These are phyloP conservation scores for Cyrtonyx montezumae DNA, from an alignment of 2,113 vertebrate genomes.

Conservation along the genomic window DNA sequence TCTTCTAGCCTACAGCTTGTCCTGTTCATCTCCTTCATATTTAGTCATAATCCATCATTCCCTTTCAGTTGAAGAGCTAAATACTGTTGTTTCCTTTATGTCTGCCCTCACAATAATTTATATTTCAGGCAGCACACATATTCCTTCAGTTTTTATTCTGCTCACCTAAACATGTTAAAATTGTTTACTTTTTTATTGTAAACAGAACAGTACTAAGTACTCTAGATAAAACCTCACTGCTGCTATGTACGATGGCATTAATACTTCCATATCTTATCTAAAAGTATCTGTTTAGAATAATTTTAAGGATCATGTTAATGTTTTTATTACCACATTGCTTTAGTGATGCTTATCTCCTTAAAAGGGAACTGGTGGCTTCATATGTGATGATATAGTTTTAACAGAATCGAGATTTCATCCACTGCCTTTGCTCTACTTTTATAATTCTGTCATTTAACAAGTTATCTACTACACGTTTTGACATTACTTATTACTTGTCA, in stretches of 20 bases:
- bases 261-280: slow-evolving; percentile 60
- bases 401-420: neutral
- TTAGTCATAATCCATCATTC: neutral
- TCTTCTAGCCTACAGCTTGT: neutral
- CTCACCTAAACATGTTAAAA: slow-evolving; percentile 33
- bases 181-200: slow-evolving; percentile 21
- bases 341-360: slow-evolving; percentile 37
- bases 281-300: slow-evolving; percentile 61
- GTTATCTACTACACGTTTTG: neutral
- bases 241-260: neutral
- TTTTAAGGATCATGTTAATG: neutral
- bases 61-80: neutral
- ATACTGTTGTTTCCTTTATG: neutral
- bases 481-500: neutral
- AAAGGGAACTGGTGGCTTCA: slow-evolving; percentile 17
- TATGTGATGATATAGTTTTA: neutral
- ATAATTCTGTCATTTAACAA: neutral
- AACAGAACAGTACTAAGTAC: neutral
- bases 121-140: neutral
- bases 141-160: neutral
- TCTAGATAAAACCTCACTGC: slow-evolving; percentile 29
- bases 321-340: neutral
- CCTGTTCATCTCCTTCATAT: neutral
- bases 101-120: neutral
- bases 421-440: neutral